Conservation (phyloP, 2,113 vertebrate genomes). For the Cercopithecus mona region DNA sequence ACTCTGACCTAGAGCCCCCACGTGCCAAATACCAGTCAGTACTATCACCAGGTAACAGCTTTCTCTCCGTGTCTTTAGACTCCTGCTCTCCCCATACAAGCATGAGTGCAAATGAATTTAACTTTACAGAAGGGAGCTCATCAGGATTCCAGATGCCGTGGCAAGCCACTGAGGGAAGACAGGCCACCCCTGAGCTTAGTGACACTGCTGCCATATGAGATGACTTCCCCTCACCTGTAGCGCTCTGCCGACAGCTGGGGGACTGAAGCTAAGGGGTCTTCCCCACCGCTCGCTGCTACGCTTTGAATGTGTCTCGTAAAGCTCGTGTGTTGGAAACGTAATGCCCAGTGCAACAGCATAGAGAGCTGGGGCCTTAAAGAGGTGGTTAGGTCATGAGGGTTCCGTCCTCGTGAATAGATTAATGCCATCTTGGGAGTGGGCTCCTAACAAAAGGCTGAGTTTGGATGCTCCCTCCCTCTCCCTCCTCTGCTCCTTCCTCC, state of each 20-base stretch:
- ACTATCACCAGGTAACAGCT: not conserved
- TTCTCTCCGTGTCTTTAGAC: not conserved
- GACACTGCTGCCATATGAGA: too few relatives aligned
- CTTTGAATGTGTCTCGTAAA: not conserved
- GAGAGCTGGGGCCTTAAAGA: not conserved
- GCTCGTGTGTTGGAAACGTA: not conserved
- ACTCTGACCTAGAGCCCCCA: not conserved
- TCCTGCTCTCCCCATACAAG: not conserved
- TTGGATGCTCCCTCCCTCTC: not conserved
- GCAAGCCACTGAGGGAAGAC: not conserved
- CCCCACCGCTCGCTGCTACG: not conserved
- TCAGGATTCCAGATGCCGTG: not conserved
- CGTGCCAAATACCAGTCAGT: not conserved
- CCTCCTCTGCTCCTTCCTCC: not conserved
- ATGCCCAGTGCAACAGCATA: not conserved
- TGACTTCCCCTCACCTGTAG: not conserved
- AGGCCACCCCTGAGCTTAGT: not conserved
- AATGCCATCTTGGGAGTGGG: not conserved
- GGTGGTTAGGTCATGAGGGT: not conserved
- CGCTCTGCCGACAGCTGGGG: rapidly evolving
- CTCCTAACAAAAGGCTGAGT: not conserved
- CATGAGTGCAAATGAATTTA: not conserved
- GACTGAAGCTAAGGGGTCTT: not conserved
- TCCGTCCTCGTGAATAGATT: not conserved
- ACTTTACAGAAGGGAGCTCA: rapidly evolving